Evolutionary conservation across 2,797 vertebrate genomes (phyloP).

Genomic region (Bucorvus abyssinicus): DNA sequence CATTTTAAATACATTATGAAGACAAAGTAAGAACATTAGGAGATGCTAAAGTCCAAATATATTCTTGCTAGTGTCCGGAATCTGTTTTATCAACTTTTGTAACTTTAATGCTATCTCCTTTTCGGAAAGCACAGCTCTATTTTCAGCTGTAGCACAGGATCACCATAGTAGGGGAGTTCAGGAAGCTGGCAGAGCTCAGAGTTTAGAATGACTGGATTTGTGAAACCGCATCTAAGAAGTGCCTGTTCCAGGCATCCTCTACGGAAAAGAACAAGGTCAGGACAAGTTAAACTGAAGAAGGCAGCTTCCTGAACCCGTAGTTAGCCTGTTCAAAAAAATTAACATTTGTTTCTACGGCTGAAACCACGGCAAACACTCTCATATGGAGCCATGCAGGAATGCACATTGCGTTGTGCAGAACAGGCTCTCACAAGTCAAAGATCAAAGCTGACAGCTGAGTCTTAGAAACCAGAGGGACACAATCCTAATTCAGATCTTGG

Average conservation of each 20-base stretch:
- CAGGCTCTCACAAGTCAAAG: constrained; percentile 28
- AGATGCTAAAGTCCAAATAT: background rate
- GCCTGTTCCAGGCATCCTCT: background rate
- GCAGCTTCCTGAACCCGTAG: background rate
- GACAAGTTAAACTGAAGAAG: background rate
- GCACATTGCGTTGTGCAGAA: background rate
- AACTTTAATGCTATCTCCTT: background rate
- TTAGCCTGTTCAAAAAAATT: background rate
- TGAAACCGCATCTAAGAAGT: constrained; percentile 6
- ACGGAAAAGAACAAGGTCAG: background rate
- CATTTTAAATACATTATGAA: background rate
- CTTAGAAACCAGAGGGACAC: background rate
- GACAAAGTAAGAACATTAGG: background rate
- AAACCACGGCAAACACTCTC: background rate
- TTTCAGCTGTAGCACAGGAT: background rate
- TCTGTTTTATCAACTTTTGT: too few relatives aligned
- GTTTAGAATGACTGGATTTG: background rate
- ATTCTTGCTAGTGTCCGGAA: background rate
- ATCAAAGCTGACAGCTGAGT: constrained; percentile 33
- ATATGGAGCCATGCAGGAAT: background rate
- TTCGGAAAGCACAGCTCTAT: background rate
- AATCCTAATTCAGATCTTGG: constrained; percentile 10
- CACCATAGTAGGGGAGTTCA: background rate
- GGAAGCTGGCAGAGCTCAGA: constrained; percentile 23
- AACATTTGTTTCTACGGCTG: background rate